A percentile compares a stretch with the other conserved stretches of the same genome.
Evolutionary conservation across 2,888 invertebrate species (phyloP).

Genomic region (Aradus depressus): DNA sequence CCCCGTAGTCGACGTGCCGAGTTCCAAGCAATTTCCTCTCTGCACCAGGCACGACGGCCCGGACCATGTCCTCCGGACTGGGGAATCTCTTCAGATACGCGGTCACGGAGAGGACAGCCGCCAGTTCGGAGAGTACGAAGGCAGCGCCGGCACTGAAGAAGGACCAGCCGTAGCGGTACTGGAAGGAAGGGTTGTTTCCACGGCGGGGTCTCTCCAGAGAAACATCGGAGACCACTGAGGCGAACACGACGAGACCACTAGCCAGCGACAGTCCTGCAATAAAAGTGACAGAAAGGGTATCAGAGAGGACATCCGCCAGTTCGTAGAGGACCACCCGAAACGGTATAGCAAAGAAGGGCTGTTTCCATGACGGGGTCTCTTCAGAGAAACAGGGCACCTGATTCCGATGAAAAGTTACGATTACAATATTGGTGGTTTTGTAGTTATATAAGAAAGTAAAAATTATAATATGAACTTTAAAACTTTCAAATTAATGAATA

Average conservation of each 20-base stretch:
- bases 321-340: no score
- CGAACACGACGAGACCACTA: constrained; percentile 48
- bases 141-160: constrained; percentile 49
- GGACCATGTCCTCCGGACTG: constrained; percentile 49
- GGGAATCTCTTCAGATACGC: constrained; percentile 49
- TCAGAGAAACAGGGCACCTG: no score
- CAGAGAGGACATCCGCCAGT: no score
- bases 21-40: constrained; percentile 39
- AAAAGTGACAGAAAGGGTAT: no score
- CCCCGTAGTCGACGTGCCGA: constrained; percentile 44
- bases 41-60: constrained; percentile 49
- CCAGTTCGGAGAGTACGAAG: constrained; percentile 37
- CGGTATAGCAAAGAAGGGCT: no score
- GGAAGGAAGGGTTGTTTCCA: constrained; percentile 36
- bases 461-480: no score
- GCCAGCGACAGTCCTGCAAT: constrained; percentile 48
- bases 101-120: constrained; percentile 38
- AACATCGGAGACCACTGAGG: constrained; percentile 49
- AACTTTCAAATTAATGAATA: no score
- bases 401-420: no score
- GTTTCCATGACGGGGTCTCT: no score
- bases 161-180: constrained; percentile 50
- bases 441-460: no score
- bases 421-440: no score
- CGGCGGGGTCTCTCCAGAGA: constrained; percentile 39